phyloP scores from a whole-genome alignment of 2,888 invertebrate genomes.

The Neuroscelio doddi region DNA sequence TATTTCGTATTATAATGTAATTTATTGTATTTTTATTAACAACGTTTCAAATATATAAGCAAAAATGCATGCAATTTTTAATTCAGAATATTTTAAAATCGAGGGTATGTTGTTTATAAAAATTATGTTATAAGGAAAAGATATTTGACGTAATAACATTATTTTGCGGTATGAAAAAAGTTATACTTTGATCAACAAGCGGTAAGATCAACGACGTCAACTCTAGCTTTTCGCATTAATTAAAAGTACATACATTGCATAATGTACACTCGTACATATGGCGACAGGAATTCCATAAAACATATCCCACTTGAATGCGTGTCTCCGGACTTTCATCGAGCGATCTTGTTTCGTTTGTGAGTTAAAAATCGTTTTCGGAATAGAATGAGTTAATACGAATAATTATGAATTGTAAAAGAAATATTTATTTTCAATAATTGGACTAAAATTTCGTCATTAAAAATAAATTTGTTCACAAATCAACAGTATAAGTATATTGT shows the following conservation, averaged over 20 bases:
- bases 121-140: conserved; percentile 2
- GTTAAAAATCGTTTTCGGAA: too few relatives aligned
- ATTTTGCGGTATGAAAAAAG: conserved; percentile 18
- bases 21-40: conserved; percentile 4
- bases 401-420: too few relatives aligned
- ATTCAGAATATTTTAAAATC: conserved; percentile 1
- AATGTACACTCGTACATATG: conserved; percentile 15
- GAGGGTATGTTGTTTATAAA: neutral
- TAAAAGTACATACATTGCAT: conserved; percentile 33
- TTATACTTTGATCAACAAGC: conserved; percentile 24
- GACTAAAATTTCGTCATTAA: too few relatives aligned
- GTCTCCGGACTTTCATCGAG: conserved; percentile 16
- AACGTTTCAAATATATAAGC: neutral
- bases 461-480: too few relatives aligned
- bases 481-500: too few relatives aligned
- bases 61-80: neutral
- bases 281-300: conserved; percentile 37
- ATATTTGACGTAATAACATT: conserved; percentile 22
- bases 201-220: conserved; percentile 24
- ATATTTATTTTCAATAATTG: too few relatives aligned
- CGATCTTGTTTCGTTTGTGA: conserved; percentile 15
- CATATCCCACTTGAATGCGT: conserved; percentile 13
- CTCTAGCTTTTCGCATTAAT: conserved; percentile 32
- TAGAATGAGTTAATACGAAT: too few relatives aligned
- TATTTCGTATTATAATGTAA: conserved; percentile 1